Evolutionary conservation across 2,113 vertebrate species (phyloP), one percentile per base, ranked within the genome.

Genomic region (Gymnarchus niloticus): DNA sequence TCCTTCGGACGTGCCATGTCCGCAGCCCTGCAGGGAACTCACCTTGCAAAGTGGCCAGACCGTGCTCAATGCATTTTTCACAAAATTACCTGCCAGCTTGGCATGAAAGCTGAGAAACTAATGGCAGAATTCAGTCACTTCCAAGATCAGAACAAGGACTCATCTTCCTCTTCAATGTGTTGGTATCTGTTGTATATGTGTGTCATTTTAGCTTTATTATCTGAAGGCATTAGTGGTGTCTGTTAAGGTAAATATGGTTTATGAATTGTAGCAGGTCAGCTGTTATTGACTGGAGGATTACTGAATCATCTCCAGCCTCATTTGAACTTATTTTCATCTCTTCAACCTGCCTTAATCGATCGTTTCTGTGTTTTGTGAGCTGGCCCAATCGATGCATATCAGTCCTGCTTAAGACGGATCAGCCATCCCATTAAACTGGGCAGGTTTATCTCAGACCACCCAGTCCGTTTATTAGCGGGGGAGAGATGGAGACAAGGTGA

Each of bases 211-310:
- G 28, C 19, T 41, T 73, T 41, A 73, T 69, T 4, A 41, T 69
- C 65, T 37, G 65, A 69, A 69, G 33, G 65, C 33, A 69, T 73
- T 73, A 73, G 33, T 6, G 17, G 28, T 19, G 65, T 19, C 33
- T 41, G 65, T 73, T 41, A 73, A 73, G 65, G 5, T 73, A 41
- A 73, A 73, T 73, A 73, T 73, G 65, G 61, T 69, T 69, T 69
- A 19, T 69, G 65, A 73, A 12, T 73, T 41, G 65, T 73, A 41
- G 19, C 65, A 41, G 65, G 28, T 73, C 65, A 41, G 65, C 65
- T 73, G 65, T 73, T 33, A 82, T n/a, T n/a, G 76, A 49, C 51
- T 23, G 25, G 28, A 56, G 28, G 48, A 54, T 82, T 28, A 82
- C 7, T 23, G 49, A 49, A 82, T 82, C 28, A 54, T 82, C 49